phyloP scores from a whole-genome alignment of 2,888 invertebrate species.

The Lydus trimaculatus region DNA sequence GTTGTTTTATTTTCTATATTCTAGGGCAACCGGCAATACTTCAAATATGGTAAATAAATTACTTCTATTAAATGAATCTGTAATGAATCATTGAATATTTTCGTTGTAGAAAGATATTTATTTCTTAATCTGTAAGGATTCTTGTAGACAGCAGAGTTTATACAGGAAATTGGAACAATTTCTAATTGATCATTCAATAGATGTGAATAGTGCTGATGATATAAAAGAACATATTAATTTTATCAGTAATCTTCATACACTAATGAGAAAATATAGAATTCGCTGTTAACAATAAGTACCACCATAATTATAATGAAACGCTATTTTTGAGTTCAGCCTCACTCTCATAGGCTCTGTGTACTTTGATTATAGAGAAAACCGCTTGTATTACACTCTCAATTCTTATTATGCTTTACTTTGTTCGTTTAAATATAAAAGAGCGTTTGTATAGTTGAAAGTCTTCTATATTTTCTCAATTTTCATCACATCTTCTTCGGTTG shows the following conservation, averaged over 20 bases:
- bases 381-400: too few relatives aligned
- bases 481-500: too few relatives aligned
- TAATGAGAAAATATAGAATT: background rate
- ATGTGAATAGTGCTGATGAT: constrained; percentile 43
- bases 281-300: too few relatives aligned
- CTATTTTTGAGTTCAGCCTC: too few relatives aligned
- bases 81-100: constrained; percentile 12
- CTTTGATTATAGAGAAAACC: too few relatives aligned
- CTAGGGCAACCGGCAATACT: constrained; percentile 52
- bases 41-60: constrained; percentile 47
- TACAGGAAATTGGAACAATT: constrained; percentile 46
- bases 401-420: too few relatives aligned
- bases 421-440: too few relatives aligned
- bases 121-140: constrained; percentile 47
- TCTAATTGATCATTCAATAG: constrained; percentile 44
- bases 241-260: constrained; percentile 40
- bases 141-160: constrained; percentile 40
- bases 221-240: constrained; percentile 46
- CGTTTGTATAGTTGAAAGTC: too few relatives aligned
- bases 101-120: constrained; percentile 47
- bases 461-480: too few relatives aligned
- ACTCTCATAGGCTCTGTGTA: too few relatives aligned
- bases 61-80: constrained; percentile 7
- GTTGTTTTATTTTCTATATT: constrained; percentile 35
- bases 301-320: too few relatives aligned